Percentiles rank a stretch among this genome's conserved stretches.
phyloP scores from a whole-genome alignment of 2,113 vertebrate species.

The Colossoma macropomum region DNA sequence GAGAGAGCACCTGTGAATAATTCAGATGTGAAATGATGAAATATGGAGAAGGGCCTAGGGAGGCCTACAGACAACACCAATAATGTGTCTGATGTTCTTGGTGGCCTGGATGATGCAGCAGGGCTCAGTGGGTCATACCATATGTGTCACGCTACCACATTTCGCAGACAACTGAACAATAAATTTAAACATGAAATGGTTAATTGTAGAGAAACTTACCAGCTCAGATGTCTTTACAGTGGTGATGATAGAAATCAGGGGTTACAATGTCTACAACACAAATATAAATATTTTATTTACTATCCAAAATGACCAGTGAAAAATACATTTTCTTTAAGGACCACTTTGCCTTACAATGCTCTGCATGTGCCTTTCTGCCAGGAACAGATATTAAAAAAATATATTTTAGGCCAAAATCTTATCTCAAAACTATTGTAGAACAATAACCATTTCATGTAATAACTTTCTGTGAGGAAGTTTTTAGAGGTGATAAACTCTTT shows the following conservation, averaged over 20 bases:
- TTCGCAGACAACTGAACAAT: background rate
- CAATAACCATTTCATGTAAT: too few species aligned
- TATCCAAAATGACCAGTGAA: too few species aligned
- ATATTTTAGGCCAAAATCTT: too few species aligned
- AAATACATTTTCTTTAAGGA: too few species aligned
- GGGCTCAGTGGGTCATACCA: background rate
- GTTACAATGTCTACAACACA: too few species aligned
- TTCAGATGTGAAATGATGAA: slow-evolving; percentile 47
- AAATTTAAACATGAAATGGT: background rate
- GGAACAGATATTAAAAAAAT: too few species aligned
- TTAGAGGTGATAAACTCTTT: too few species aligned
- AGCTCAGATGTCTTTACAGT: background rate
- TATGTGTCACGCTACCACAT: background rate
- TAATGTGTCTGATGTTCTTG: slow-evolving; percentile 4
- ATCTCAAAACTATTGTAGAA: too few species aligned
- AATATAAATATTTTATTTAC: too few species aligned
- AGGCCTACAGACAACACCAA: slow-evolving; percentile 17
- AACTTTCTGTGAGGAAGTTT: too few species aligned
- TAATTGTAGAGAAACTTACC: too few species aligned
- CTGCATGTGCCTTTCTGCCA: background rate
- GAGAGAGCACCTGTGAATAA: slow-evolving; percentile 41
- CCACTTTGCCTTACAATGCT: background rate
- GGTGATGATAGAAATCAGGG: background rate
- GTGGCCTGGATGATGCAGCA: background rate
- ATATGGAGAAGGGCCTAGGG: slow-evolving; percentile 36